Base-by-base conservation (phyloP, 2,113 vertebrate species). In the Trichomycterus rosablanca region DNA sequence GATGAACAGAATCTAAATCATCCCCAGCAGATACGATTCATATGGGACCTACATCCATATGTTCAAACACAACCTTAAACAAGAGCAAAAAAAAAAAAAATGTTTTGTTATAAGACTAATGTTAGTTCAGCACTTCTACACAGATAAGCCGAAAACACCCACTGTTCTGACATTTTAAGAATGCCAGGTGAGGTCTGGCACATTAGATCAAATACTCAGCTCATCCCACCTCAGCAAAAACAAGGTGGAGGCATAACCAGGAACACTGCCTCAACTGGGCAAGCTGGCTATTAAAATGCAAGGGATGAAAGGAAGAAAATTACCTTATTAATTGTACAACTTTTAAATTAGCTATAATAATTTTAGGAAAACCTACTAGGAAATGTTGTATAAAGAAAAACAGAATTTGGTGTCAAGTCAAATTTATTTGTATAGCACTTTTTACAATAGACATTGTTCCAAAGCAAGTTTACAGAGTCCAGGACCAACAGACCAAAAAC, bases 171-270 rank as follows among this genome's bases (percentile, higher is more conserved):
- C 51, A 43, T 53, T n/a, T 22, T 24, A 30, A 51, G 43, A 57
- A 49, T 16, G 19, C 9, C n/a, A 37, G 64, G 51, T 61, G 63
- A 57, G 23, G 46, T 56, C 63, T 58, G 58, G 51, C 51, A 66
- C 35, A 22, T 48, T 60, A n/a, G 34, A n/a, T 40, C 19, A 14
- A 35, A 14, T 39, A 20, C 66, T 58, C 63, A 35, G 52, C 46
- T 50, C 10, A 11, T 77, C 79, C 53, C 24, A 80, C 81, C 79
- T 76, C 70, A 30, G 80, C 74, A 74, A 84, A 84, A 79, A 83
- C 40, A 60, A 59, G 60, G 39, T 2, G 12, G 49, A 44, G 20
- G 43, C 74, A 74, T 39, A 49, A 68, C 24, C 20, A 60, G 59
- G 54, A 59, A 44, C 51, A 34, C 42, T 15, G 24, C 55, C 48